phyloP scores from a whole-genome alignment of 2,888 invertebrate genomes.

The Quadroppia sp. region DNA sequence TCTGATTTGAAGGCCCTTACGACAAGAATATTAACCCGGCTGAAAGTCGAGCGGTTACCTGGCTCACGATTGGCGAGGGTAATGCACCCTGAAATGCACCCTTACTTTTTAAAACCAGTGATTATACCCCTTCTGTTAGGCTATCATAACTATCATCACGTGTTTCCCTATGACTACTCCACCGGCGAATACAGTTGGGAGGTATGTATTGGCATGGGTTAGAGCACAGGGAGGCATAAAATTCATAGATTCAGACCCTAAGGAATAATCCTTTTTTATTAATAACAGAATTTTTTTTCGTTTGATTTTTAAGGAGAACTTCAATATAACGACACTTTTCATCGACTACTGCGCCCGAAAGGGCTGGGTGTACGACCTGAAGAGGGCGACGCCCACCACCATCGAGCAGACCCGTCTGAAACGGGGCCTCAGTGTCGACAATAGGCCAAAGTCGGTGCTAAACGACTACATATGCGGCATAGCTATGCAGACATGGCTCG shows the following conservation, averaged over 20 bases:
- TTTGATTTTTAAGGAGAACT: conserved; percentile 37
- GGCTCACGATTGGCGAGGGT: conserved; percentile 51
- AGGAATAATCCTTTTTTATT: background rate
- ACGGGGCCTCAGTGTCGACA: background rate
- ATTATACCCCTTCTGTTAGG: no score
- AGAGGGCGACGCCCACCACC: background rate
- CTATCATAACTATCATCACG: conserved; percentile 54
- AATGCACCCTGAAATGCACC: background rate
- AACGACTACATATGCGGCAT: background rate
- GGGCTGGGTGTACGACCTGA: conserved; percentile 49
- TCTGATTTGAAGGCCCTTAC: conserved; percentile 72
- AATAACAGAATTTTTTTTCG: background rate
- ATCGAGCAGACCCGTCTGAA: conserved; percentile 2
- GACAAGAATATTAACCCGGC: conserved; percentile 64
- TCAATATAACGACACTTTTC: conserved; percentile 53
- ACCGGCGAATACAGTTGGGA: conserved; percentile 53
- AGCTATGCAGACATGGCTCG: conserved; percentile 12
- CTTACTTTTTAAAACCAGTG: no score
- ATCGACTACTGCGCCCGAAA: conserved; percentile 53
- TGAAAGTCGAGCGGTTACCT: conserved; percentile 52
- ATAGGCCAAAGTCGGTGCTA: background rate
- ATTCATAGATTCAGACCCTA: no score
- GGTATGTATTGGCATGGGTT: conserved; percentile 2
- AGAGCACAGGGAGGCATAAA: no score
- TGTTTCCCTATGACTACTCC: conserved; percentile 55